A percentile compares a stretch with the other conserved stretches of the same genome.
Evolutionary conservation across 1,140 invertebrate genomes (phyloP).

Genomic region (Conopomorpha cramerella): DNA sequence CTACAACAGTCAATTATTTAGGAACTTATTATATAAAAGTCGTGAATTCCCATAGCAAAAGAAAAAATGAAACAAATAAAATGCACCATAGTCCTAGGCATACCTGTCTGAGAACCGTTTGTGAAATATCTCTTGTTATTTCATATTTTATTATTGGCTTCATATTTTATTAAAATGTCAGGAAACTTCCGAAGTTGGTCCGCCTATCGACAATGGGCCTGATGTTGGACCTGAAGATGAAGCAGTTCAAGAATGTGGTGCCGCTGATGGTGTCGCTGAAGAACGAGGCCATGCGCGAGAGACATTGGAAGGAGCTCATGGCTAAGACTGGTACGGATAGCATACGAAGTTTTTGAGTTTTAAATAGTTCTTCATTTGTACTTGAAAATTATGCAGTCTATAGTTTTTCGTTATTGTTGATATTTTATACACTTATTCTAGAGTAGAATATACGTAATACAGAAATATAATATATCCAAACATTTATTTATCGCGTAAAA

Average conservation of each 20-base stretch:
- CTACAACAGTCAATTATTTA: too few relatives aligned
- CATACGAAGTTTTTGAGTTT: neutral
- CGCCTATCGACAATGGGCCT: conserved; percentile 65
- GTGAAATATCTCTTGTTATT: neutral
- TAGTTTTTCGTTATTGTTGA: too few relatives aligned
- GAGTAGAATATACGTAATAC: too few relatives aligned
- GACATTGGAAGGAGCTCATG: conserved; percentile 90
- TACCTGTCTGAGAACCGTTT: neutral
- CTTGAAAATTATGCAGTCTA: neutral
- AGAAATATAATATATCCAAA: too few relatives aligned
- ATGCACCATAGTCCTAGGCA: too few relatives aligned
- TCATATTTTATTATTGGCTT: too few relatives aligned
- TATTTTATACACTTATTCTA: too few relatives aligned
- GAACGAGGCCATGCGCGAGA: conserved; percentile 84
- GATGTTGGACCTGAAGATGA: conserved; percentile 80
- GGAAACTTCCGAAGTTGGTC: conserved; percentile 60
- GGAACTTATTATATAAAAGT: too few relatives aligned
- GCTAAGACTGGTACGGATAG: conserved; percentile 70
- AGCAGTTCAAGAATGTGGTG: conserved; percentile 83
- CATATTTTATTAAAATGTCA: too few relatives aligned
- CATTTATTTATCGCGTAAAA: too few relatives aligned
- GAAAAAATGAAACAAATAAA: too few relatives aligned
- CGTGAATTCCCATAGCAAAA: too few relatives aligned
- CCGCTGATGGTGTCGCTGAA: conserved; percentile 89
- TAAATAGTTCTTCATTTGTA: neutral